Evolutionary conservation across 2,113 vertebrate species (phyloP).

Genomic region (Oryzias celebensis): DNA sequence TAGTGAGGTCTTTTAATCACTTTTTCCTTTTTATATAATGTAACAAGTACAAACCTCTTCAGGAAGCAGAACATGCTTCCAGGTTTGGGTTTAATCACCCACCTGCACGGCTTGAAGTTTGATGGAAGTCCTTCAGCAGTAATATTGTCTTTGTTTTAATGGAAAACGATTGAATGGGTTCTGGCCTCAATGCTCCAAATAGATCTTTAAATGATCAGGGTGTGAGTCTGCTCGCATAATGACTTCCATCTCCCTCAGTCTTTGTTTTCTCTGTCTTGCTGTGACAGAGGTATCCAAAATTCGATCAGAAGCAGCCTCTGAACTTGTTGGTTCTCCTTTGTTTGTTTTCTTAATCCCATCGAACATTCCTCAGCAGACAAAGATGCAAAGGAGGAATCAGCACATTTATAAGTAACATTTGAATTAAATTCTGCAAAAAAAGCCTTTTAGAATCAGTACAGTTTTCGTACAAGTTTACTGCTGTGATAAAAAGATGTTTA

Average conservation of each 20-base stretch:
- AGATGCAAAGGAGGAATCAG: too few species aligned
- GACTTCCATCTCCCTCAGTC: slow-evolving; percentile 21
- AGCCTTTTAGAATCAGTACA: too few species aligned
- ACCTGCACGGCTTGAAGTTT: neutral
- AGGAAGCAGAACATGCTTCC: neutral
- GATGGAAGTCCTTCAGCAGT: neutral
- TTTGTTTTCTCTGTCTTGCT: slow-evolving; percentile 18
- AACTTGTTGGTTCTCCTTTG: too few species aligned
- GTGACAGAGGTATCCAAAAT: neutral
- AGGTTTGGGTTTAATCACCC: neutral
- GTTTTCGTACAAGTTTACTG: too few species aligned
- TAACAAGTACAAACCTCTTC: neutral
- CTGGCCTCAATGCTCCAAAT: slow-evolving; percentile 28
- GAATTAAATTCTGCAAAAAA: too few species aligned
- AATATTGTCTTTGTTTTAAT: neutral
- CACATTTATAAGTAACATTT: too few species aligned
- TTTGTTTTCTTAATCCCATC: too few species aligned
- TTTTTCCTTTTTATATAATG: neutral
- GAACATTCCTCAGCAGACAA: too few species aligned
- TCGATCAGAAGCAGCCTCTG: too few species aligned
- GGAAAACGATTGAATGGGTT: slow-evolving; percentile 15
- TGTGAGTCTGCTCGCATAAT: slow-evolving; percentile 38
- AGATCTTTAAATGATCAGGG: slow-evolving; percentile 48
- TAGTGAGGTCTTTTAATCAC: neutral
- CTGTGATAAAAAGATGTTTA: neutral